Conservation (phyloP, 2,113 vertebrate genomes). For the Lophochroa leadbeateri region DNA sequence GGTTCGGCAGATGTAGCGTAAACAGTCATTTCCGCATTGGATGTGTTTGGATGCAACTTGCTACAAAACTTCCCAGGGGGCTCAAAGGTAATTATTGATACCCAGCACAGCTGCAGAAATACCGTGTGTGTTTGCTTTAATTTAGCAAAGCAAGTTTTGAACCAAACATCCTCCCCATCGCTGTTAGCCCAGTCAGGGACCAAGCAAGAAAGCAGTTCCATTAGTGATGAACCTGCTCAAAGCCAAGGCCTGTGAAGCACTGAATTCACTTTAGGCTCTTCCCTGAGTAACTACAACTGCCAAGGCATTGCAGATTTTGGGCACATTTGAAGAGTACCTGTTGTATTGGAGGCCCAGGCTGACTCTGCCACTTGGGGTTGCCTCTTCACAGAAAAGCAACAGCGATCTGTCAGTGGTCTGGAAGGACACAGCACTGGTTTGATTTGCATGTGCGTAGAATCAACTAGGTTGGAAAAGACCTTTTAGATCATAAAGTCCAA, state of each 20-base stretch:
- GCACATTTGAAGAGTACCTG: accelerated
- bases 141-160: neutral
- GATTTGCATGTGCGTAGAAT: neutral
- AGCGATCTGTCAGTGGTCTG: neutral
- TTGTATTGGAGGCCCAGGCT: too few relatives aligned
- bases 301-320: neutral
- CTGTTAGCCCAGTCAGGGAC: neutral
- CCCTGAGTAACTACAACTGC: accelerated
- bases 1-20: accelerated
- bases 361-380: neutral
- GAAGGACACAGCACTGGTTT: neutral
- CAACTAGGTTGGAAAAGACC: neutral
- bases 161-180: accelerated
- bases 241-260: accelerated
- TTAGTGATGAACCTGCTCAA: accelerated
- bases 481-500: neutral
- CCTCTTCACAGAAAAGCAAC: neutral
- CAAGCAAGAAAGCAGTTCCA: neutral
- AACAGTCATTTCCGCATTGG: accelerated
- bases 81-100: accelerated
- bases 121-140: accelerated
- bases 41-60: accelerated
- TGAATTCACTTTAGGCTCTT: accelerated
- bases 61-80: accelerated
- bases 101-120: neutral